phyloP scores from a whole-genome alignment of 2,888 invertebrate species.

The Miltochrista miniata region DNA sequence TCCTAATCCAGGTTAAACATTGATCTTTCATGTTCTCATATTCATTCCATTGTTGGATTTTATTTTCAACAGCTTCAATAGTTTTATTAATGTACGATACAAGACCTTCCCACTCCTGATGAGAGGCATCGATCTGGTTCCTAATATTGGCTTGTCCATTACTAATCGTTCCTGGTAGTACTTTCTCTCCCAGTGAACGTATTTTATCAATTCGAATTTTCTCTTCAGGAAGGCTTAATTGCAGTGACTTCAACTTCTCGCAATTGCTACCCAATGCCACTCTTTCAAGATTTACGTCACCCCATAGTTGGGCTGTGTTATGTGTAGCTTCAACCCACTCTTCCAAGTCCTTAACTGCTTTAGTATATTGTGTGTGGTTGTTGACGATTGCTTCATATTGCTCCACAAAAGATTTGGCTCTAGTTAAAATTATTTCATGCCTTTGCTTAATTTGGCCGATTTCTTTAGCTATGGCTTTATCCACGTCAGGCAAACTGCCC shows the following conservation, averaged over 20 bases:
- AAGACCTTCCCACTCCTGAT: conserved; percentile 95
- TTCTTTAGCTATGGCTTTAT: conserved; percentile 88
- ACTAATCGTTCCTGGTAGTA: conserved; percentile 93
- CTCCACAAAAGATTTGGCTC: conserved; percentile 90
- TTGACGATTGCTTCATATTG: conserved; percentile 94
- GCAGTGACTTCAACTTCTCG: conserved; percentile 91
- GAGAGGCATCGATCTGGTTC: conserved; percentile 93
- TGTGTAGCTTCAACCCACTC: conserved; percentile 94
- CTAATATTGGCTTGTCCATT: conserved; percentile 93
- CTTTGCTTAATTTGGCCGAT: conserved; percentile 88
- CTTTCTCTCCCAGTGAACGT: conserved; percentile 93
- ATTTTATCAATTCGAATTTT: conserved; percentile 92
- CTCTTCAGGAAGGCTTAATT: conserved; percentile 92
- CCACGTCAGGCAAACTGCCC: conserved; percentile 90
- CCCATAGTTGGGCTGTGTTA: conserved; percentile 92
- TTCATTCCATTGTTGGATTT: conserved; percentile 95
- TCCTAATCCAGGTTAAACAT: conserved; percentile 93
- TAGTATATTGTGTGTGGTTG: conserved; percentile 94
- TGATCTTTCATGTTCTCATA: conserved; percentile 94
- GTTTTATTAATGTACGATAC: conserved; percentile 90
- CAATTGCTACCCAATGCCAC: conserved; percentile 94
- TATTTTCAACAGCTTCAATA: conserved; percentile 90
- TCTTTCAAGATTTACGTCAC: conserved; percentile 92
- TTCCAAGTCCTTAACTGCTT: conserved; percentile 92
- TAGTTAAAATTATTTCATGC: conserved; percentile 87